These are phyloP conservation scores for Agriopis aurantiaria DNA, from an alignment of 2,888 invertebrate genomes.

Conservation along the genomic window DNA sequence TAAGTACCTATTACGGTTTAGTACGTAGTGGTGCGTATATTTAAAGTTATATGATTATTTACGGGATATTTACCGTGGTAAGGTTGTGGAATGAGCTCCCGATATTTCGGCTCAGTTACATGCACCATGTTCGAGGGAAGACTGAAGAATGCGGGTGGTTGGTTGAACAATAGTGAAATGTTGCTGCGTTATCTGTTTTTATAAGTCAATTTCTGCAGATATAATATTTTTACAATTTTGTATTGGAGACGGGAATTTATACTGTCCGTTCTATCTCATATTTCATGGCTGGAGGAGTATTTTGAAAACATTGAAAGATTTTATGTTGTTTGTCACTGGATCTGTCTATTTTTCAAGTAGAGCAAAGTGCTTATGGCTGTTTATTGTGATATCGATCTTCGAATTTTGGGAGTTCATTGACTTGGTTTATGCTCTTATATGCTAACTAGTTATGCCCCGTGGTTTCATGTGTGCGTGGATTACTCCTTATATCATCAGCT, in stretches of 20 bases:
- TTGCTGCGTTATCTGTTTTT: neutral
- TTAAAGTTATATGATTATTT: no score
- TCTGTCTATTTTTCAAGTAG: conserved; percentile 25
- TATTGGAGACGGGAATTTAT: neutral
- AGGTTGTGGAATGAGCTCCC: no score
- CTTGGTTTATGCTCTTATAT: neutral
- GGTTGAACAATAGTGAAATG: neutral
- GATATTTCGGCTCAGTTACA: no score
- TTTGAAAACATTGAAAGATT: conserved; percentile 42
- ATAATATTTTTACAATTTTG: neutral
- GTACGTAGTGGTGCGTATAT: no score
- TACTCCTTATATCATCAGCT: no score
- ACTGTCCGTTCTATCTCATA: neutral
- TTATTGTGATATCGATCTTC: conserved; percentile 20
- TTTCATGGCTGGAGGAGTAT: conserved; percentile 32
- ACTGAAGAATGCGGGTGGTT: no score
- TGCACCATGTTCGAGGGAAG: no score
- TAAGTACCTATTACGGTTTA: no score
- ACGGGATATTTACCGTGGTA: no score
- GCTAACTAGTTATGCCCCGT: neutral
- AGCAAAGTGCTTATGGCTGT: conserved; percentile 18
- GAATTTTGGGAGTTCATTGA: conserved; percentile 13
- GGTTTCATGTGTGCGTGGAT: no score
- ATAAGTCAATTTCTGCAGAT: neutral
- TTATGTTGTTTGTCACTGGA: conserved; percentile 29